Evolutionary conservation across 2,888 invertebrate species (phyloP), one percentile per base, ranked within the genome.

Genomic region (Yponomeuta sedellus): DNA sequence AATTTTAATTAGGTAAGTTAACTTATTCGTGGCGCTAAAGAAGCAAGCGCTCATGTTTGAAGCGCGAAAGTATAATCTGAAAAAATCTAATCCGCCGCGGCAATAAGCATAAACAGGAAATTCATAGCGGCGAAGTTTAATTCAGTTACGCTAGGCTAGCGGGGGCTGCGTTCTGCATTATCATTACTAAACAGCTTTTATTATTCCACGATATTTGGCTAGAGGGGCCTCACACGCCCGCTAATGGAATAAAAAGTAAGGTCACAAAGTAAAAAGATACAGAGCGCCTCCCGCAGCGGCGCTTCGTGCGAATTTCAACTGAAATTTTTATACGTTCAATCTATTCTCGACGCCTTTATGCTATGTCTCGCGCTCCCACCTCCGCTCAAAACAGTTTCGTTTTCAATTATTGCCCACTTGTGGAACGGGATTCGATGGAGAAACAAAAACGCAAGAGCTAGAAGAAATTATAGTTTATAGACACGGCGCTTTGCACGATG

Each of bases 171-270:
- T 85, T 83, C 80, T 82, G 82, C 80, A 85, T 88, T 88, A 88
- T 88, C 88, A 85, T 89, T 88, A 88, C 86, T 89, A 89, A 89
- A 86, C 88, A 88, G 88, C 87, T 83, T 89, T 88, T 91, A 89
- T 88, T 91, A 91, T 91, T 90, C 87, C 82, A 85, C 80, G 85
- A 88, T 89, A 89, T 90, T 90, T 84, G 88, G 85, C 88, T 87
- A 84, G 83, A 86, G 88, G 88, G 89, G 86, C 82, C 81, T 81
- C 86, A 86, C 88, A 87, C 83, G 85, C 84, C 78, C 86, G 83
- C 85, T 91, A 91, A 91, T 91, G 89, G 91, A 91, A 91, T 91
- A 91, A 91, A 91, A 91, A 91, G 91, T 89, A 89, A 91, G 91
- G 88, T 90, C 85, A 86, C 89, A 88, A 86, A 88, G 88, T 89